phyloP scores from a whole-genome alignment of 2,113 vertebrate genomes.

The Gallinago paraguaiae region DNA sequence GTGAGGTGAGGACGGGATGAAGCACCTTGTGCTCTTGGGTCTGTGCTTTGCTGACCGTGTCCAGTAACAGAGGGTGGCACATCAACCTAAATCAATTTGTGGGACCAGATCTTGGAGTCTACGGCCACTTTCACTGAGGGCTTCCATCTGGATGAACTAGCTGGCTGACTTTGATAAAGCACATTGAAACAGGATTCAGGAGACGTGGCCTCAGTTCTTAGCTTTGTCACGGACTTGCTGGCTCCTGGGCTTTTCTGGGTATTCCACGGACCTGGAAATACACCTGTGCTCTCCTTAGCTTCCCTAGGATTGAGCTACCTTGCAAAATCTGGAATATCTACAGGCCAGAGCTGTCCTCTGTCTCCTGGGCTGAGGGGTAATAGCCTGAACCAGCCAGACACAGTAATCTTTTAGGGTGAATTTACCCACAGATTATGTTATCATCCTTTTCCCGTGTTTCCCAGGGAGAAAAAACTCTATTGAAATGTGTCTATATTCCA shows the following conservation, averaged over 20 bases:
- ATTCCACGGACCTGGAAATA: neutral
- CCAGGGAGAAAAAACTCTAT: neutral
- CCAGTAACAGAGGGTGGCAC: neutral
- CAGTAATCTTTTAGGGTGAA: neutral
- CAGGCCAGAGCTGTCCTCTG: neutral
- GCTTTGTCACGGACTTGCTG: neutral
- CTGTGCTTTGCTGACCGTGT: neutral
- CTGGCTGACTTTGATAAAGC: neutral
- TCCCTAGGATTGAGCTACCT: neutral
- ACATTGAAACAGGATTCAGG: fast-evolving
- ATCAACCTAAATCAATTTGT: neutral
- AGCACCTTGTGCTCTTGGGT: too few species aligned
- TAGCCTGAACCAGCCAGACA: fast-evolving
- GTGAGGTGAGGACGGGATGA: neutral
- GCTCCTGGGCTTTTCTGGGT: too few species aligned
- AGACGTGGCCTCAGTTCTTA: neutral
- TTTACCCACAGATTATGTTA: neutral
- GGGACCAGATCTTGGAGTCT: neutral
- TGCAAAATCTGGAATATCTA: neutral
- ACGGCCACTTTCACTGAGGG: fast-evolving
- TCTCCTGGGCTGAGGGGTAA: neutral
- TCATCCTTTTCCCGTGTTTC: neutral
- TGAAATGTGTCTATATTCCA: neutral
- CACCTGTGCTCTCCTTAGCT: neutral
- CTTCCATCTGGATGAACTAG: fast-evolving